Evolutionary conservation across 2,113 vertebrate genomes (phyloP).

Genomic region (Hippocampus barbouri): DNA sequence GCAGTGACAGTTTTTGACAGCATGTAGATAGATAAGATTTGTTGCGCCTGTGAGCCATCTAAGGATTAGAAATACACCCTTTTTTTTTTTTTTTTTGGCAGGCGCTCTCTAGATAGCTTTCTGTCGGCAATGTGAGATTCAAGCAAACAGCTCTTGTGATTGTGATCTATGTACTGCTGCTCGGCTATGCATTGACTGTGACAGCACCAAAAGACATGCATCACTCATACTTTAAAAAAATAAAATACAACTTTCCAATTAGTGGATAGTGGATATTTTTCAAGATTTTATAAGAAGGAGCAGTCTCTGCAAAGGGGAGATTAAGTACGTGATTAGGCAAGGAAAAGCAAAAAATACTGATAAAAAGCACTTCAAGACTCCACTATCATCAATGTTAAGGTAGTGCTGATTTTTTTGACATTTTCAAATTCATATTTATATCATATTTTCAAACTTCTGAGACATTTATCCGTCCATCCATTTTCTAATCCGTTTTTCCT

Average conservation of each 20-base stretch:
- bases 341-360: no score
- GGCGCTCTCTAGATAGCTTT: conserved; percentile 70
- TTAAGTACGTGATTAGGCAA: no score
- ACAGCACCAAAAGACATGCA: conserved; percentile 47
- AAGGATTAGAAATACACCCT: conserved; percentile 68
- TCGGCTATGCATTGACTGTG: conserved; percentile 63
- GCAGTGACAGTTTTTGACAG: conserved; percentile 76
- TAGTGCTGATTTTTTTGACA: no score
- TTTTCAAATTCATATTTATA: no score
- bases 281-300: no score
- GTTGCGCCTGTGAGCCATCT: conserved; percentile 66
- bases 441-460: no score
- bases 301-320: no score
- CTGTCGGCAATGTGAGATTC: conserved; percentile 62
- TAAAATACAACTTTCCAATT: conserved; percentile 41
- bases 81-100: conserved; percentile 62
- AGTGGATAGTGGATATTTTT: background rate
- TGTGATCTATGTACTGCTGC: conserved; percentile 61
- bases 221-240: conserved; percentile 16
- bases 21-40: conserved; percentile 74
- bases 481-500: no score
- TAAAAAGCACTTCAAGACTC: no score
- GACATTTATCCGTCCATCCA: no score
- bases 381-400: no score
- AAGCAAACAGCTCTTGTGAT: conserved; percentile 64